Evolutionary conservation across 2,113 vertebrate species (phyloP).

Genomic region (Elephantulus edwardii): DNA sequence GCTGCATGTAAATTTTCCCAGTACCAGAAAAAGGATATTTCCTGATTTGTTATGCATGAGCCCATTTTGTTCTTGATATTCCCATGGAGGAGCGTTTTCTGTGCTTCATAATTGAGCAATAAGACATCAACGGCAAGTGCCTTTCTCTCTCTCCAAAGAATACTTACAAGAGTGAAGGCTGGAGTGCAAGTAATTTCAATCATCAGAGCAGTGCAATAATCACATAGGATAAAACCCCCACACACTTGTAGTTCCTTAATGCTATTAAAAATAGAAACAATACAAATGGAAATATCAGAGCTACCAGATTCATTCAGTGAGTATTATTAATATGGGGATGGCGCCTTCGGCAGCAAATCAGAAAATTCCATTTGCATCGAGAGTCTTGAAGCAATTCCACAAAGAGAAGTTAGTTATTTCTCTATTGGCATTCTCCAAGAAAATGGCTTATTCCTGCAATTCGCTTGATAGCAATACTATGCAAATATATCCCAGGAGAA

Average conservation of each 20-base stretch:
- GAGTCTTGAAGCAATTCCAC: constrained; percentile 5
- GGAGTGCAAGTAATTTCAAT: constrained; percentile 7
- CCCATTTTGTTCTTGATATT: background rate
- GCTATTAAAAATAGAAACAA: constrained; percentile 42
- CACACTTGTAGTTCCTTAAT: background rate
- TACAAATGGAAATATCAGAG: constrained; percentile 26
- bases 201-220: background rate
- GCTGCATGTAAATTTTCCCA: constrained; percentile 13
- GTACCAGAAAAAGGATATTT: fast-evolving
- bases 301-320: background rate
- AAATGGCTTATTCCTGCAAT: constrained; percentile 34
- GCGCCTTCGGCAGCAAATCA: background rate
- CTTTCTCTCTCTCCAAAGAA: background rate
- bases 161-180: background rate
- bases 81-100: constrained; percentile 33
- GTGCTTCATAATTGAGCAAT: constrained; percentile 21
- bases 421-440: constrained; percentile 25
- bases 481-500: constrained; percentile 40
- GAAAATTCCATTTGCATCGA: constrained; percentile 47
- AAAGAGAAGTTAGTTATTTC: constrained; percentile 48
- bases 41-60: constrained; percentile 10
- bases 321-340: background rate
- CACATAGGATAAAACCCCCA: background rate
- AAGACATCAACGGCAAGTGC: background rate
- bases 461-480: background rate